Conservation (phyloP, 2,888 invertebrate species). For the Bunonema sp. region DNA sequence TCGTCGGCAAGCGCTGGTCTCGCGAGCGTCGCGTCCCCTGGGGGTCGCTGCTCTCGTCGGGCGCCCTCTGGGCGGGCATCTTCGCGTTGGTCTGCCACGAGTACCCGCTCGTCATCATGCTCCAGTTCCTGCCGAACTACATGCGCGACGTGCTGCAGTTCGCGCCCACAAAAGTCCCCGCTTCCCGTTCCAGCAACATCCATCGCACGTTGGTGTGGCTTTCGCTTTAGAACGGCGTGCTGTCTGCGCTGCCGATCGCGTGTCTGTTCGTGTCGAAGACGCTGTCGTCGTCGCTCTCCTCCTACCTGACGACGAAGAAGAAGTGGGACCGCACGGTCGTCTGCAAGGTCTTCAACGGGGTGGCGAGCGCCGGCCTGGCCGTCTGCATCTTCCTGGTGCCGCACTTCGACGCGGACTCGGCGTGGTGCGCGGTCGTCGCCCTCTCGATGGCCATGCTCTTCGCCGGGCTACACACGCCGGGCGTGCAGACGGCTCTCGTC, state of each 20-base stretch:
- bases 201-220: not conserved
- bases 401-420: constrained; percentile 27
- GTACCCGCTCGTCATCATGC: constrained; percentile 37
- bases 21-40: constrained; percentile 29
- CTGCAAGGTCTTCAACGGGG: constrained; percentile 36
- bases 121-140: constrained; percentile 36
- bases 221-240: constrained; percentile 2
- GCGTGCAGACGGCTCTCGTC: constrained; percentile 35
- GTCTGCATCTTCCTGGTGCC: constrained; percentile 30
- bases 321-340: constrained; percentile 23
- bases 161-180: constrained; percentile 24
- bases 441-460: constrained; percentile 37
- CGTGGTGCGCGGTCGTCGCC: constrained; percentile 25
- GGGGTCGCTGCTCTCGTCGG: constrained; percentile 21
- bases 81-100: constrained; percentile 30
- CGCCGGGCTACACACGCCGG: constrained; percentile 38
- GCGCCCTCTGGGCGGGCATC: constrained; percentile 32
- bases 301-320: constrained; percentile 24
- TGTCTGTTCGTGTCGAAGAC: constrained; percentile 37
- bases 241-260: constrained; percentile 31
- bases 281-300: constrained; percentile 27
- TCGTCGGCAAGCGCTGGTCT: constrained; percentile 33
- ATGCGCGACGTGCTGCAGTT: constrained; percentile 39
- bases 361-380: constrained; percentile 31
- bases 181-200: not conserved